These are phyloP conservation scores for Ophion ventricosus DNA, from an alignment of 2,888 invertebrate genomes.

Conservation along the genomic window DNA sequence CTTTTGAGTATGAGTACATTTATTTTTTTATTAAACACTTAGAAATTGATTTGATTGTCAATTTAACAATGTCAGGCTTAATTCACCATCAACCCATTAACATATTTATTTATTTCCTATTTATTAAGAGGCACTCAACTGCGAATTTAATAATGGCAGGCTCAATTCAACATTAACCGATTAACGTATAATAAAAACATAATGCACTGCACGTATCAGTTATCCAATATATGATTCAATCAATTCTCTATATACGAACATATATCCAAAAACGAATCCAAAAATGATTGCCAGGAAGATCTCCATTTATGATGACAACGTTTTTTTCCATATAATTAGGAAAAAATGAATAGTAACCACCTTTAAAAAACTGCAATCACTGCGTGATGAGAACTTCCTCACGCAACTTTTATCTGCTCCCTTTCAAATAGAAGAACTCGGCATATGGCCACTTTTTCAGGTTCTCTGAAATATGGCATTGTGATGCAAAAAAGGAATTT, in stretches of 20 bases:
- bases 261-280: no score
- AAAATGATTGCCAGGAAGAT: no score
- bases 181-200: background rate
- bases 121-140: background rate
- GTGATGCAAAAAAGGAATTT: constrained; percentile 22
- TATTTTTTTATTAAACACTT: background rate
- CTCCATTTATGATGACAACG: no score
- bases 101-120: background rate
- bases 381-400: background rate
- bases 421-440: constrained; percentile 36
- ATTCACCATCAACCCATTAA: background rate
- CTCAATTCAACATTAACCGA: background rate
- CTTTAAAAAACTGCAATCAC: background rate
- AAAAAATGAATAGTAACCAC: no score
- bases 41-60: background rate
- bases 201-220: background rate
- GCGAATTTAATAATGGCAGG: background rate
- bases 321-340: no score
- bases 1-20: background rate
- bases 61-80: background rate
- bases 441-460: constrained; percentile 14
- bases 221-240: no score
- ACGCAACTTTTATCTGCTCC: constrained; percentile 20
- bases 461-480: constrained; percentile 31
- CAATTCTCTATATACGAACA: no score